Conservation (phyloP, 2,797 vertebrate genomes). For the Typhlichthys eigenmanni region DNA sequence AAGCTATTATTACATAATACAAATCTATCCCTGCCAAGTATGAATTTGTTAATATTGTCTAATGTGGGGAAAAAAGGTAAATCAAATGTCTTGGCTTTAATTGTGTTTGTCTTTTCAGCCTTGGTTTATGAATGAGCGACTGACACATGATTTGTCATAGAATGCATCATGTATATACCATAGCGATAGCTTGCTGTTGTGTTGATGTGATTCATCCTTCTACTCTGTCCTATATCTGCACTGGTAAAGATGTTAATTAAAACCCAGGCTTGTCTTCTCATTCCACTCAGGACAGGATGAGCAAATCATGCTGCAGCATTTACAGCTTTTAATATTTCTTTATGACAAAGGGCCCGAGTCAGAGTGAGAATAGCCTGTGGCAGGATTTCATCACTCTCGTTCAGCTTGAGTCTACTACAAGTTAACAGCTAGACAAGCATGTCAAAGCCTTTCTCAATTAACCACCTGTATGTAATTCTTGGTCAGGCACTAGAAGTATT, state of each 20-base stretch:
- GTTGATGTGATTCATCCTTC: slow-evolving; percentile 71
- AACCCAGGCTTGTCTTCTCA: slow-evolving; percentile 58
- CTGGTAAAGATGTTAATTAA: slow-evolving; percentile 73
- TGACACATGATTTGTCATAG: slow-evolving; percentile 55
- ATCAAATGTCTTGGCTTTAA: slow-evolving; percentile 44
- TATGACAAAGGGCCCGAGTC: slow-evolving; percentile 45
- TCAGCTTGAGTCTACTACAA: slow-evolving; percentile 19
- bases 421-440: slow-evolving; percentile 9
- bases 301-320: slow-evolving; percentile 68
- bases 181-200: slow-evolving; percentile 72
- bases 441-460: slow-evolving; percentile 2
- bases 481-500: no score
- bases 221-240: slow-evolving; percentile 59
- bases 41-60: slow-evolving; percentile 11
- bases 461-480: no score
- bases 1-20: no score
- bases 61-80: slow-evolving; percentile 23
- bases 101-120: slow-evolving; percentile 45
- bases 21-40: slow-evolving; percentile 14
- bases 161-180: slow-evolving; percentile 42
- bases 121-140: slow-evolving; percentile 63
- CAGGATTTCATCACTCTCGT: background rate
- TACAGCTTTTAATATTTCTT: slow-evolving; percentile 61
- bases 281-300: slow-evolving; percentile 51
- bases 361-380: slow-evolving; percentile 26